phyloP scores from a whole-genome alignment of 2,888 invertebrate species.

The Oscheius myriophilus region DNA sequence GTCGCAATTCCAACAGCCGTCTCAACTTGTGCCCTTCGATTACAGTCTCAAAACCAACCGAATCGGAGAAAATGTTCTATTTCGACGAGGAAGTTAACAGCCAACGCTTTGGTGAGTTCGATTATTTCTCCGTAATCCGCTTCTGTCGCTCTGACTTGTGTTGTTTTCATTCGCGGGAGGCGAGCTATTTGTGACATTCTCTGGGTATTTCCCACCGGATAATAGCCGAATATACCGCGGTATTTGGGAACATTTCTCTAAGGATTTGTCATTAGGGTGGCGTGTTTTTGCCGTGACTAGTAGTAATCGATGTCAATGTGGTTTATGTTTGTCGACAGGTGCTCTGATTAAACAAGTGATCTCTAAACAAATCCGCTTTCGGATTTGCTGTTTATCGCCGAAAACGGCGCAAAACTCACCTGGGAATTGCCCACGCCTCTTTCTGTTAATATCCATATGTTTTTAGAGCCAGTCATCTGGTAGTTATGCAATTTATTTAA shows the following conservation, averaged over 20 bases:
- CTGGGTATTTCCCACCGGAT: background rate
- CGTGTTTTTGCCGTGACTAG: no score
- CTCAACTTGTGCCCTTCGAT: conserved; percentile 30
- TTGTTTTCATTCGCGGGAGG: background rate
- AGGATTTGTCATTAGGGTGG: no score
- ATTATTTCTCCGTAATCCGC: background rate
- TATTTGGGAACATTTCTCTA: background rate
- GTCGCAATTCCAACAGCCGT: conserved; percentile 31
- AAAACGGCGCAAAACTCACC: no score
- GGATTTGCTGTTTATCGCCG: no score
- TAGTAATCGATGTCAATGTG: no score
- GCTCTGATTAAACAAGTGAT: no score
- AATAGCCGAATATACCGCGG: background rate
- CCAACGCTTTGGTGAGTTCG: conserved; percentile 17
- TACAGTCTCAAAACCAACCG: conserved; percentile 7
- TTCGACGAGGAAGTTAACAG: conserved; percentile 27
- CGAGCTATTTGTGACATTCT: background rate
- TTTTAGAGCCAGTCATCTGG: no score
- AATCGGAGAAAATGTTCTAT: conserved; percentile 30
- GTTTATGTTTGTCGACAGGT: no score
- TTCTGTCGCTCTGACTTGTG: conserved; percentile 5
- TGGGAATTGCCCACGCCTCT: no score
- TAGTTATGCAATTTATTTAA: no score
- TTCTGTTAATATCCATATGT: no score
- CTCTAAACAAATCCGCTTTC: no score